A percentile compares a stretch with the other conserved stretches of the same genome.
Evolutionary conservation across 2,797 vertebrate genomes (phyloP).

Genomic region (Crocidura indochinensis): DNA sequence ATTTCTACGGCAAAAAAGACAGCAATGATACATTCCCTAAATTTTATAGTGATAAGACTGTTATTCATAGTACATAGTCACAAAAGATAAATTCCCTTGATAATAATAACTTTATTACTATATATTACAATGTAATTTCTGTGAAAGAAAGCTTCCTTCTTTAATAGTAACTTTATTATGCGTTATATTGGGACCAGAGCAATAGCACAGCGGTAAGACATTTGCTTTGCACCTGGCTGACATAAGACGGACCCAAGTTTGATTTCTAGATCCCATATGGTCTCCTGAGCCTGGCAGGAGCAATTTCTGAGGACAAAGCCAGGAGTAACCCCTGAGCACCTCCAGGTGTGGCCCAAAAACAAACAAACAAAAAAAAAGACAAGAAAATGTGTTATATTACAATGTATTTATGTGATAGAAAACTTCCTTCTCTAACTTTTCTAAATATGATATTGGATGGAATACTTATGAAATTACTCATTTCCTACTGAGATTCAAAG

Average conservation of each 20-base stretch:
- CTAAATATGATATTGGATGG: not conserved
- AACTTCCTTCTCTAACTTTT: constrained; percentile 40
- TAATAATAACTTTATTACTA: not conserved
- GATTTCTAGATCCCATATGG: no score
- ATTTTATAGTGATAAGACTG: not conserved
- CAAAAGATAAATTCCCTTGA: not conserved
- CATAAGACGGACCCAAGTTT: no score
- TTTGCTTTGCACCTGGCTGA: no score
- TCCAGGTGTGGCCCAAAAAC: no score
- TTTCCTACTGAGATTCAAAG: not conserved
- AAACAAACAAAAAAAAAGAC: no score
- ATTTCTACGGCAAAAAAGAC: not conserved
- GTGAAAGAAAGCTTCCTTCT: not conserved
- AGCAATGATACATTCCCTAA: not conserved
- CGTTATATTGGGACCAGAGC: no score
- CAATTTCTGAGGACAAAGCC: no score
- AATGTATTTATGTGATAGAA: not conserved
- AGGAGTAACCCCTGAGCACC: no score
- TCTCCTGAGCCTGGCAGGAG: no score
- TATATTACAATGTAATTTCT: not conserved
- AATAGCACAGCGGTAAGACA: no score
- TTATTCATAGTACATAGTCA: not conserved
- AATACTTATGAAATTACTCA: constrained; percentile 15
- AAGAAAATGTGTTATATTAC: no score
- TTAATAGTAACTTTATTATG: no score